Percentiles rank a stretch among this genome's conserved stretches.
phyloP scores from a whole-genome alignment of 2,888 invertebrate species.

The Diadegma fenestrale region DNA sequence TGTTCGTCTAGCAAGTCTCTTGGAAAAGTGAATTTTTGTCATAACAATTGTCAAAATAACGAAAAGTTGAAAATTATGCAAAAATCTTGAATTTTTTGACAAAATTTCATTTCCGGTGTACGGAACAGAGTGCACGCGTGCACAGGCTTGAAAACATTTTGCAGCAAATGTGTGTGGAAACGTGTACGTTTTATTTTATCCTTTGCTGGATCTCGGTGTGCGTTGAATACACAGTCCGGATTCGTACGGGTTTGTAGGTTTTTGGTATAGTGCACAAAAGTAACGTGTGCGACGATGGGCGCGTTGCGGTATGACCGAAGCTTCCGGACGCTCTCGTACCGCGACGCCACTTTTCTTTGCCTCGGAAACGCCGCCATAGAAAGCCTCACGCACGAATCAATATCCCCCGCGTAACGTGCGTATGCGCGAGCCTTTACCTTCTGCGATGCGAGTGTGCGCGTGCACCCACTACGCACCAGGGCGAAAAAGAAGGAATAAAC shows the following conservation, averaged over 20 bases:
- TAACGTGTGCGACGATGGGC: conserved; percentile 56
- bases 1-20: too few species aligned
- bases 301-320: conserved; percentile 74
- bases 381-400: conserved; percentile 65
- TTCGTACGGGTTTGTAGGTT: not conserved
- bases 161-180: not conserved
- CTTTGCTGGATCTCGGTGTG: conserved; percentile 37
- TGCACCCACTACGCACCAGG: conserved; percentile 71
- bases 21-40: too few species aligned
- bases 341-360: conserved; percentile 74
- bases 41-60: too few species aligned
- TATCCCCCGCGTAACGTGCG: conserved; percentile 64
- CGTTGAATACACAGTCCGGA: conserved; percentile 41
- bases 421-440: conserved; percentile 62
- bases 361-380: conserved; percentile 23
- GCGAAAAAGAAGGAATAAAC: conserved; percentile 48
- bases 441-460: conserved; percentile 70
- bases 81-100: too few species aligned
- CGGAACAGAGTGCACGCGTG: not conserved
- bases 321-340: conserved; percentile 76
- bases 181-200: conserved; percentile 27
- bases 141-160: not conserved
- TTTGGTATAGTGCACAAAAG: conserved; percentile 27
- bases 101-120: too few species aligned
- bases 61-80: too few species aligned